phyloP scores from a whole-genome alignment of 2,113 vertebrate genomes.

The Bolborhynchus lineola region DNA sequence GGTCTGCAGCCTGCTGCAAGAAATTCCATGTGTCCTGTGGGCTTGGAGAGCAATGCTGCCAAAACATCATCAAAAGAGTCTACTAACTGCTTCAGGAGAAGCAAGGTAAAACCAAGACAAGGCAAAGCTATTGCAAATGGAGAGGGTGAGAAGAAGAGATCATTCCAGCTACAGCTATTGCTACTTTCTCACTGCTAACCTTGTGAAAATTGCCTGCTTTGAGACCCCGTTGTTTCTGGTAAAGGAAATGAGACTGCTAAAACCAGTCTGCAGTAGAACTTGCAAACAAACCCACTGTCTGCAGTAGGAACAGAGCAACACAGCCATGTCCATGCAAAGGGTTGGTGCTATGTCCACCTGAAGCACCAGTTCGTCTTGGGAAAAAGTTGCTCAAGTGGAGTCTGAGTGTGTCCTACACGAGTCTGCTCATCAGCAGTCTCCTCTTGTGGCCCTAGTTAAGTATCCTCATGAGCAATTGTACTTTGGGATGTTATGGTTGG shows the following conservation, averaged over 20 bases:
- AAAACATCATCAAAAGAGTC: conserved; percentile 37
- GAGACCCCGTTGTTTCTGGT: background rate
- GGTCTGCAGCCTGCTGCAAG: conserved; percentile 43
- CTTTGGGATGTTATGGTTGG: background rate
- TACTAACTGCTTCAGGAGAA: conserved; percentile 74
- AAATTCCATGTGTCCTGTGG: background rate
- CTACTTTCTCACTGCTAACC: background rate
- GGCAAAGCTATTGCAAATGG: background rate
- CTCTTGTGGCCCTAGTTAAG: background rate
- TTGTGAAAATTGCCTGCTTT: background rate
- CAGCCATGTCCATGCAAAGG: fast-evolving
- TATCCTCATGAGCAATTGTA: background rate
- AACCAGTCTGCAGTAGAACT: background rate
- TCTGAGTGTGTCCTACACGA: background rate
- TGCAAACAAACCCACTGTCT: too few relatives aligned
- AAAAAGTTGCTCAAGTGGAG: background rate
- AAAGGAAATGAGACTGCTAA: background rate
- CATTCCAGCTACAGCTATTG: background rate
- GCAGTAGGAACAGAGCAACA: background rate
- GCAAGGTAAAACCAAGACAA: conserved; percentile 71
- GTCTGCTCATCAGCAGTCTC: background rate
- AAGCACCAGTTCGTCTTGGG: background rate
- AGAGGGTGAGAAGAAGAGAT: background rate
- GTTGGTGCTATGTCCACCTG: fast-evolving
- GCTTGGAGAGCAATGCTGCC: background rate